phyloP scores from a whole-genome alignment of 2,113 vertebrate species.

The Centropristis striata region DNA sequence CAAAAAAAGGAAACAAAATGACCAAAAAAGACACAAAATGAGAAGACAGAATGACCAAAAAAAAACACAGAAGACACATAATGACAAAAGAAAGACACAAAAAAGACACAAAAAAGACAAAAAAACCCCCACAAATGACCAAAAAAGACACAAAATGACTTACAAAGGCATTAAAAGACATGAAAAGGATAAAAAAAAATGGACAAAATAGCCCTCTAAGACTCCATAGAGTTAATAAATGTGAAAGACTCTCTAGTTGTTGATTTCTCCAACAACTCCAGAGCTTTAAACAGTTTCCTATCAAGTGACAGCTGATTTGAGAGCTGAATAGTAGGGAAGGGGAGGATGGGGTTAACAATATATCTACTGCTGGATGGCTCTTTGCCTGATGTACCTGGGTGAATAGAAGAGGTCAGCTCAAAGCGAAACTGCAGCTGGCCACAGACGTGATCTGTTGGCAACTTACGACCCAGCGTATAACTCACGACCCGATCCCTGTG shows the following conservation, averaged over 20 bases:
- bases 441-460: conserved; percentile 98
- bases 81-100: no score
- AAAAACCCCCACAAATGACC: no score
- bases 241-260: background rate
- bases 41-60: no score
- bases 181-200: no score
- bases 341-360: background rate
- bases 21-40: no score
- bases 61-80: no score
- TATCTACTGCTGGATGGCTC: background rate
- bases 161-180: no score
- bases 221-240: no score
- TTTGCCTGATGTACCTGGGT: conserved; percentile 87
- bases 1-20: no score
- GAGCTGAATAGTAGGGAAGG: background rate
- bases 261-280: background rate
- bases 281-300: background rate
- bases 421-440: conserved; percentile 98
- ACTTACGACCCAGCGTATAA: conserved; percentile 93
- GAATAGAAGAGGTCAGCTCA: conserved; percentile 96
- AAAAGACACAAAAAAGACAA: no score
- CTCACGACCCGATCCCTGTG: conserved; percentile 95
- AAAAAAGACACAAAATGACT: no score
- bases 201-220: no score
- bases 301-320: background rate